Conservation (phyloP, 23 tunicate genomes). For the Pegea sp. region DNA sequence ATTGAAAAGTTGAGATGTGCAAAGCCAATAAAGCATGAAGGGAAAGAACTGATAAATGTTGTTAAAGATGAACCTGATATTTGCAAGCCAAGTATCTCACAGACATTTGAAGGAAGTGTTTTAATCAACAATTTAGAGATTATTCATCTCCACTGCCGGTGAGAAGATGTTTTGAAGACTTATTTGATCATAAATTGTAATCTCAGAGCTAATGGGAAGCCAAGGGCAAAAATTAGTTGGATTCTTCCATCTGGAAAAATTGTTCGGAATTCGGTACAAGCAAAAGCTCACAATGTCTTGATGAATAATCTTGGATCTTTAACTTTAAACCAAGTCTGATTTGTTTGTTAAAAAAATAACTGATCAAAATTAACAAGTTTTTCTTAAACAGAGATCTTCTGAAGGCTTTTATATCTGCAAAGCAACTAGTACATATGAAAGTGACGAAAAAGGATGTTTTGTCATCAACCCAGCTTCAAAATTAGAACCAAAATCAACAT, state of each 20-base stretch:
- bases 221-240: neutral
- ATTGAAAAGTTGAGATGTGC: too few relatives aligned
- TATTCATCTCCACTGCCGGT: too few relatives aligned
- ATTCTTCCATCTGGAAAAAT: neutral
- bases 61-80: too few relatives aligned
- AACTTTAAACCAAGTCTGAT: neutral
- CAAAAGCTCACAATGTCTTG: neutral
- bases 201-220: neutral
- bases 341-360: neutral
- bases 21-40: too few relatives aligned
- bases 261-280: neutral
- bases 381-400: neutral
- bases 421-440: neutral
- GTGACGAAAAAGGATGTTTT: neutral
- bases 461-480: neutral
- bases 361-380: neutral
- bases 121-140: too few relatives aligned
- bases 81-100: too few relatives aligned
- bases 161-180: conserved; percentile 1
- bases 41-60: too few relatives aligned
- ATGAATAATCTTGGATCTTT: neutral
- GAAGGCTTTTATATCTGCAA: neutral
- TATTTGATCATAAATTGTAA: neutral
- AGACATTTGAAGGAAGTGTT: too few relatives aligned
- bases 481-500: neutral